Base-by-base conservation (phyloP, 64 coral and sea anemone genomes). In the Montipora cactus region DNA sequence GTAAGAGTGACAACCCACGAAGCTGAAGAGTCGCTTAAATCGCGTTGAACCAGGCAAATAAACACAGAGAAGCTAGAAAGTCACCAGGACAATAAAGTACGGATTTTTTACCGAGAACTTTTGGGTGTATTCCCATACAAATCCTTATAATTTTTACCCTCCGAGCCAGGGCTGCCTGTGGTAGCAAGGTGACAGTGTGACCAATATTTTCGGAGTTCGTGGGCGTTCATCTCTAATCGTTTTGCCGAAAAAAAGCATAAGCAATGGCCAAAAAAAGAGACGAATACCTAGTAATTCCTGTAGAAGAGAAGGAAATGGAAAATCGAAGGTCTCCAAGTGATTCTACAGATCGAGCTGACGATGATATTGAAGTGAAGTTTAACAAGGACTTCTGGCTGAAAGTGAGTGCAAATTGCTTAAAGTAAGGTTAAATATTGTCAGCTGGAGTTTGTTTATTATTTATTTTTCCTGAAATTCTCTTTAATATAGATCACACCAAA, bases 261-360 rank as follows among this genome's bases (percentile, higher is more conserved):
- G 5, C 14, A 84, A 64, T 84, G 81, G 59, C 59, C 6, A 69
- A 67, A 18, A 86, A 51, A 13, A 86, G 25, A 86, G 82, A 86
- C 19, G 82, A 48, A 5, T 86, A 86, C 7, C 49, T 68, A 71
- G 82, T 86, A 21, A 86, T 86, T 86, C 82, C 82, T 21, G 82
- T 86, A 12, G 82, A 86, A 50, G 82, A 86, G 9, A 86, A 50
- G 61, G 82, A 86, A 71, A 86, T 86, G 82, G 82, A 86, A 21
- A 59, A 86, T 21, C 45, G n/a, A 71, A 44, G 19, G 44, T 48
- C 16, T 49, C 13, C 18, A 49, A 86, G 15, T n/a, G 66, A 72
- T 5, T 19, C 16, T 22, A 70, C 58, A 44, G 59, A 86, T 72
- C 82, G 68, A 10, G 81, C 61, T 19, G 47, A 72, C n/a, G 82